Base-by-base conservation (phyloP, 2,888 invertebrate genomes). In the Thecophora atra region DNA sequence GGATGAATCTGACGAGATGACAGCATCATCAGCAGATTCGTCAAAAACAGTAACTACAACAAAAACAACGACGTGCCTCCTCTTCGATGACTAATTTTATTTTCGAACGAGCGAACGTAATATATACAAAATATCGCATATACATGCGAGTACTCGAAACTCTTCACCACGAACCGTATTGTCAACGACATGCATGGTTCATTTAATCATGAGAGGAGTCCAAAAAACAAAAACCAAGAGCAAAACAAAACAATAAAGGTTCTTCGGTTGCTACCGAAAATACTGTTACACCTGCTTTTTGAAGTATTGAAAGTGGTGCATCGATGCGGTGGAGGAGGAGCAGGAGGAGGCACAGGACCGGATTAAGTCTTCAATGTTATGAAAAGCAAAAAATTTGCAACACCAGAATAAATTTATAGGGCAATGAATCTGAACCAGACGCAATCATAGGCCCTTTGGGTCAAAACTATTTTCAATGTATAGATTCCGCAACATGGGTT, bases 131-230 rank as follows among this genome's bases (percentile, higher is more conserved):
- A 47, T n/a, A 24, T n/a, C n/a, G n/a, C n/a, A 37, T 26, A 17
- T 28, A 42, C 11, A 37, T n/a, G 15, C 66, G 26, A 68, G 37
- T 26, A 17, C 26, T n/a, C 17, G 52, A 66, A 26, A 42, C 67
- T 30, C 30, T 52, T 13, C 28, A 30, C 71, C 30, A 2, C 44
- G 24, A 19, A 58, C 52, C 37, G 11, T n/a, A 54, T 47, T 56
- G 60, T 52, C 62, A 65, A 47, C 47, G n/a, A 47, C 47, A 47
- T 30, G 7, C 78, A 78, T 77, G 81, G 79, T 81, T 81, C 80
- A 81, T 81, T 81, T 80, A 80, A 78, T 79, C 76, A 74, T 76
- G 78, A 80, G 77, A 77, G 78, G 79, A n/a, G 79, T 78, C 77
- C 77, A 77, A 73, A n/a, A 77, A 77, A 73, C 73, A 76, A 60